Percentiles rank a stretch among this genome's conserved stretches.
Evolutionary conservation across 2,797 vertebrate species (phyloP).

Genomic region (Borostomias antarcticus): DNA sequence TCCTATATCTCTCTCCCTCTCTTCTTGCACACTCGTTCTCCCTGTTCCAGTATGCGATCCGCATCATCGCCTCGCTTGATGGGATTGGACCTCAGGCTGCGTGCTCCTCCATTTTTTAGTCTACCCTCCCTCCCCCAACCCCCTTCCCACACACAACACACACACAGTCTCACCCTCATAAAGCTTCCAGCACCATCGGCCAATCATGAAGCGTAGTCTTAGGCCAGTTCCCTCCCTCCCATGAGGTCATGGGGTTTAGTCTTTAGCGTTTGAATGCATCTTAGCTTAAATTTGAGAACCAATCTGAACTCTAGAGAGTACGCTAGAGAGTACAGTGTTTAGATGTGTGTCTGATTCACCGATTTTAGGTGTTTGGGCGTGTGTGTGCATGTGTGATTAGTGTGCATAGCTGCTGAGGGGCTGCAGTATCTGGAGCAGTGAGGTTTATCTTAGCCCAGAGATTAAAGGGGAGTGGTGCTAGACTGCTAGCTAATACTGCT

Average conservation of each 20-base stretch:
- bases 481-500: slow-evolving; percentile 34
- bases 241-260: background rate
- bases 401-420: background rate
- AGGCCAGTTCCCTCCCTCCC: background rate
- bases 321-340: background rate
- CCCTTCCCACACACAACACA: slow-evolving; percentile 45
- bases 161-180: slow-evolving; percentile 61
- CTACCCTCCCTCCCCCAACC: slow-evolving; percentile 10
- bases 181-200: slow-evolving; percentile 41
- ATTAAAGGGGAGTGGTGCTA: slow-evolving; percentile 39
- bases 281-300: no score
- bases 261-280: background rate
- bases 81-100: slow-evolving; percentile 63
- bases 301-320: no score
- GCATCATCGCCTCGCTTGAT: slow-evolving; percentile 75
- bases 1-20: slow-evolving; percentile 26
- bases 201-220: slow-evolving; percentile 28
- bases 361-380: background rate
- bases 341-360: background rate
- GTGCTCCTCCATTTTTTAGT: slow-evolving; percentile 32
- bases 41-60: slow-evolving; percentile 59
- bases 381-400: background rate
- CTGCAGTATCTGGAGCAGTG: slow-evolving; percentile 50
- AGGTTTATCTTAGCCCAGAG: slow-evolving; percentile 43
- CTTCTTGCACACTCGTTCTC: slow-evolving; percentile 28